A percentile compares a stretch with the other conserved stretches of the same genome.
Conservation (phyloP, 2,113 vertebrate species). For the Xyliphius kryptos region DNA sequence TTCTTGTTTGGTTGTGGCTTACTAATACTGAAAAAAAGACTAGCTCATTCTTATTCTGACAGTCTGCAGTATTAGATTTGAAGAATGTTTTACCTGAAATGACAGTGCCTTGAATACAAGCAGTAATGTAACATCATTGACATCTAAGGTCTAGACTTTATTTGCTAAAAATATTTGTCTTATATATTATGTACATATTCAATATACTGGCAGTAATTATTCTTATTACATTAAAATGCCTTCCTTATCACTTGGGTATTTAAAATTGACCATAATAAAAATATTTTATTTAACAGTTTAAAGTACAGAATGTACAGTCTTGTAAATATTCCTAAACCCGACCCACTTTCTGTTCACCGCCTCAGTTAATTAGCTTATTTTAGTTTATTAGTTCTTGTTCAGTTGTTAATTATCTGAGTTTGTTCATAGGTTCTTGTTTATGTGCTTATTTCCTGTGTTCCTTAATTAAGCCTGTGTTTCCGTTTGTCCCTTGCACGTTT, state of each 20-base stretch:
- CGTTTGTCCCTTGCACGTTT: no score
- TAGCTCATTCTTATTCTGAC: slow-evolving; percentile 12
- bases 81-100: background rate
- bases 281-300: no score
- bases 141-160: slow-evolving; percentile 3
- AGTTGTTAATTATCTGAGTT: no score
- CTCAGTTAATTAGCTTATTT: no score
- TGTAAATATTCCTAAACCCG: no score
- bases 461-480: no score
- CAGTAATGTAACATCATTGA: background rate
- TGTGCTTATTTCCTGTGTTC: no score
- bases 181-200: slow-evolving; percentile 7
- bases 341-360: no score
- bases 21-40: slow-evolving; percentile 10
- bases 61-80: background rate
- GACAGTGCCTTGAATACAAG: background rate
- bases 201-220: slow-evolving; percentile 9
- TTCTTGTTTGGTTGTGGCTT: slow-evolving; percentile 16
- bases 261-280: no score
- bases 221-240: slow-evolving; percentile 20
- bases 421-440: no score
- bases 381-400: no score
- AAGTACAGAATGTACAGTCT: no score
- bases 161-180: slow-evolving; percentile 15
- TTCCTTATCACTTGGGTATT: background rate